Base-by-base conservation (phyloP, 2,888 invertebrate genomes). In the Adelphocoris suturalis region DNA sequence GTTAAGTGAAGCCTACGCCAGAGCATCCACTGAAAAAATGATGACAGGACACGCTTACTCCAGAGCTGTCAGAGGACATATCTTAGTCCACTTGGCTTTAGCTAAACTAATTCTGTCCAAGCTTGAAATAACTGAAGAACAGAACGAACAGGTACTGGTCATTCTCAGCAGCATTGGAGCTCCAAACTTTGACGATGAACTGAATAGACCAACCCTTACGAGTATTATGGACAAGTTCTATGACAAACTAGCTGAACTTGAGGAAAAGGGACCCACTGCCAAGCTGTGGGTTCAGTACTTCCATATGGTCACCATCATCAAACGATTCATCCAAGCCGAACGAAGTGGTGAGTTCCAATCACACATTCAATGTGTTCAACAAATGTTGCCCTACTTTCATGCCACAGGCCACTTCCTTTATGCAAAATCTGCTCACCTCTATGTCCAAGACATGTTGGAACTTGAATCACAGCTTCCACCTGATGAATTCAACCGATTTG, bases 11-110 rank as follows among this genome's bases (percentile, higher is more conserved):
- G 68, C 68, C n/a, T 68, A 68, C 16, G 68, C 68, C 19, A 16
- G 37, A 23, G 91, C 91, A 81, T 92, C 92, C 14, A 91, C 91
- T n/a, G 92, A 92, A 3, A 92, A 92, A 92, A 92, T 92, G 90
- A 85, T 93, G 19, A 87, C 91, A 61, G 93, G 93, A 11, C 92
- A 93, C 89, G 92, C 92, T 46, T 92, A 92, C 90, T 61, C 92
- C 0, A 89, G 92, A 37, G 92, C 92, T 82, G 92, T 92, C n/a
- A 89, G 92, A 82, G 92, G 90, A 52, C 92, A 93, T 90, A 91
- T 90, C 19, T 90, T 93, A 91, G 91, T 80, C 27, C 80, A 80
- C 80, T 28, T 80, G 23, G 80, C 80, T 80, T 23, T 80, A 28
- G 80, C 80, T n/a, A n/a, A n/a, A n/a, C n/a, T n/a, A 28, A 80